Percentiles rank a stretch among this genome's conserved stretches.
Conservation (phyloP, 1,140 invertebrate species). For the Drosophila lini region DNA sequence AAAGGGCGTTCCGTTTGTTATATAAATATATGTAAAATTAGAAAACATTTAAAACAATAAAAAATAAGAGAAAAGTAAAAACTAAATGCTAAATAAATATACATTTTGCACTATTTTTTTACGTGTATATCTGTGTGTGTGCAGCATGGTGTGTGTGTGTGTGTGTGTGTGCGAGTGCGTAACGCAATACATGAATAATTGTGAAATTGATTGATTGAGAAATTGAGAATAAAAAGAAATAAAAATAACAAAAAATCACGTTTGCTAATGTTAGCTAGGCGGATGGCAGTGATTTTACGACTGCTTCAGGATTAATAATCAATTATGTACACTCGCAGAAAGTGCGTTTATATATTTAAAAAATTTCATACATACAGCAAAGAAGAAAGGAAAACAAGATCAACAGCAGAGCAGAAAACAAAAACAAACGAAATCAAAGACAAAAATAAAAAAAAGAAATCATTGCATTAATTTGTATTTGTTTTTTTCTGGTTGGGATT, state of each 20-base stretch:
- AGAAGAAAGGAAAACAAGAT: slow-evolving; percentile 5
- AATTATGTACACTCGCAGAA: slow-evolving; percentile 30
- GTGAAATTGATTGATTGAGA: slow-evolving; percentile 2
- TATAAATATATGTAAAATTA: slow-evolving; percentile 13
- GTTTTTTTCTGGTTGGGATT: neutral
- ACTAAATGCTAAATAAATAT: slow-evolving; percentile 2
- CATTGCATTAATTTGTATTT: slow-evolving; percentile 19
- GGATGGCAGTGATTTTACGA: slow-evolving; percentile 31
- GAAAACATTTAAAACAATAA: slow-evolving; percentile 1
- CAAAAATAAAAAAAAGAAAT: slow-evolving; percentile 24
- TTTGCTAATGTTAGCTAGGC: slow-evolving; percentile 37
- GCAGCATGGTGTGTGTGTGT: slow-evolving; percentile 6
- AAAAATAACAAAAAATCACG: slow-evolving; percentile 4
- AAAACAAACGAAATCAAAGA: slow-evolving; percentile 39
- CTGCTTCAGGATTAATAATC: slow-evolving; percentile 42
- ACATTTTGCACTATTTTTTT: slow-evolving; percentile 48
- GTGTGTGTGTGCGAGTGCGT: slow-evolving; percentile 6
- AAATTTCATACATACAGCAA: slow-evolving; percentile 34
- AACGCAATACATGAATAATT: slow-evolving; percentile 3
- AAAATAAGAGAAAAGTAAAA: neutral
- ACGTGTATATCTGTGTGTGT: slow-evolving; percentile 27
- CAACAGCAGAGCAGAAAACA: slow-evolving; percentile 31
- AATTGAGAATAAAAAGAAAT: slow-evolving; percentile 9
- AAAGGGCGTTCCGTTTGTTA: slow-evolving; percentile 21
- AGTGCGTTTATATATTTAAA: slow-evolving; percentile 38